These are phyloP conservation scores for Argynnis bischoffii DNA, from an alignment of 2,888 invertebrate species.

Conservation along the genomic window DNA sequence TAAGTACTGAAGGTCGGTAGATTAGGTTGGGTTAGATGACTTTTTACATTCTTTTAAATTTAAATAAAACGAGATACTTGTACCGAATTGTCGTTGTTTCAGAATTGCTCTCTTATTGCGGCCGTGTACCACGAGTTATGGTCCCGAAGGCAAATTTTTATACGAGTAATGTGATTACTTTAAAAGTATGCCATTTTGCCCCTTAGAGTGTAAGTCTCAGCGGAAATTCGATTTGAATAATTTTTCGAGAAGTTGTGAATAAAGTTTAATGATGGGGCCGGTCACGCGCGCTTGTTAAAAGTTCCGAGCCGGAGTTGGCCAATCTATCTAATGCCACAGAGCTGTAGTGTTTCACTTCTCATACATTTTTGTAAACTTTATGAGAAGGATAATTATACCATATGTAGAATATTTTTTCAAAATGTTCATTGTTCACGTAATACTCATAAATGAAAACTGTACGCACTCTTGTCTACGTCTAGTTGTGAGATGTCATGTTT, in stretches of 20 bases:
- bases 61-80: no score
- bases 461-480: no score
- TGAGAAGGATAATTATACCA: neutral
- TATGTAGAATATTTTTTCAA: no score
- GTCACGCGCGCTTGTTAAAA: slow-evolving; percentile 6
- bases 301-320: neutral
- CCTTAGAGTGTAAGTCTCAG: neutral
- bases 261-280: slow-evolving; percentile 9
- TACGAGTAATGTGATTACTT: slow-evolving; percentile 7
- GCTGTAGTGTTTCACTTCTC: neutral
- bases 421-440: no score
- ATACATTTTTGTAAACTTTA: neutral
- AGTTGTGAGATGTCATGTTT: no score
- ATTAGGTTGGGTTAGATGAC: no score
- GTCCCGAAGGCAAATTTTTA: neutral
- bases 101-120: slow-evolving; percentile 2
- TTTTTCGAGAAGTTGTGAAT: slow-evolving; percentile 9
- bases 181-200: neutral
- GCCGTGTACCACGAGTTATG: slow-evolving; percentile 1
- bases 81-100: neutral
- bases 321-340: neutral
- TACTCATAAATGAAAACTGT: no score
- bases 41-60: no score
- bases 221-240: slow-evolving; percentile 12
- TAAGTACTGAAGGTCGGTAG: no score